Percentiles rank a stretch among this genome's conserved stretches.
These are phyloP conservation scores for Tichodroma muraria DNA, from an alignment of 2,113 vertebrate species.

Conservation along the genomic window DNA sequence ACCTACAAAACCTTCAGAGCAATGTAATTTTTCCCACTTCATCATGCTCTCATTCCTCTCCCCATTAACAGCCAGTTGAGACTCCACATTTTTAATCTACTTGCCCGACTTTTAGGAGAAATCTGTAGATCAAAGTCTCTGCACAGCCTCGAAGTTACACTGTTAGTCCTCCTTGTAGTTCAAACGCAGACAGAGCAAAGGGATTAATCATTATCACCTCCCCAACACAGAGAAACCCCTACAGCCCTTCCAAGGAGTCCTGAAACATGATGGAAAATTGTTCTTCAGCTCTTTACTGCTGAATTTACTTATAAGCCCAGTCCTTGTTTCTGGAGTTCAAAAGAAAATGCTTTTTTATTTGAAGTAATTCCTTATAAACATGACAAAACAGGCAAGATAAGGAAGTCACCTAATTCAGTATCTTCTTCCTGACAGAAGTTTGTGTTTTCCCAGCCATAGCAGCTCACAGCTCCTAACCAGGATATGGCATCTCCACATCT, in stretches of 20 bases:
- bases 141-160: not conserved
- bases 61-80: not conserved
- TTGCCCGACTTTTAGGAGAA: not conserved
- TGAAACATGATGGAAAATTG: not conserved
- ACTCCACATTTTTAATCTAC: not conserved
- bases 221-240: not conserved
- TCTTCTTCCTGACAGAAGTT: not conserved
- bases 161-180: not conserved
- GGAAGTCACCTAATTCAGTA: not conserved
- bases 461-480: not conserved
- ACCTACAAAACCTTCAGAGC: not conserved
- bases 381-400: not conserved
- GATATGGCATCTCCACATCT: not conserved
- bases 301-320: not conserved
- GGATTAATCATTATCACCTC: not conserved
- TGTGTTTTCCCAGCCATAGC: not conserved
- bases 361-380: not conserved
- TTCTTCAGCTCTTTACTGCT: not conserved
- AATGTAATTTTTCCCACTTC: not conserved
- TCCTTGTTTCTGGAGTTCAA: not conserved
- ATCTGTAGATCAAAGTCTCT: constrained; percentile 1
- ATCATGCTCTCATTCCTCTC: not conserved
- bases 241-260: not conserved
- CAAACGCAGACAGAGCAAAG: not conserved
- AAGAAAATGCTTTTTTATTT: not conserved